Evolutionary conservation across 2,888 invertebrate species (phyloP), one percentile per base, ranked within the genome.

Genomic region (Monochamus alternatus): DNA sequence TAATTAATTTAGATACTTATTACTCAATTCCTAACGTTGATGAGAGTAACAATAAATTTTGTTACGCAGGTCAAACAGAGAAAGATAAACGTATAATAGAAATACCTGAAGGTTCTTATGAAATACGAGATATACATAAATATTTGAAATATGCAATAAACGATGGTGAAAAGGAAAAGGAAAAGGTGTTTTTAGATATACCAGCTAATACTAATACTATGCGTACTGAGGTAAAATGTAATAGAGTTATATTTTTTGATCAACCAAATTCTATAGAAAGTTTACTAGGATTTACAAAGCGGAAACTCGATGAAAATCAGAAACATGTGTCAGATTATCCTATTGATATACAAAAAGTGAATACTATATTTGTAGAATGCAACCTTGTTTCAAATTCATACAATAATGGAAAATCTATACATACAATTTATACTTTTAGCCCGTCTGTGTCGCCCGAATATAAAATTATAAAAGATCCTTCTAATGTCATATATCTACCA

Each of bases 401-500:
- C 8, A 47, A 30, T 8, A 65, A 47, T 14, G 65, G 14, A 14
- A n/a, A 65, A 5, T 14, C 47, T 2, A 2, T 22, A 3, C 44
- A 65, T 14, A 44, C 10, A 3, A 22, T 47, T 10, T 22, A 65
- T 14, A 5, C n/a, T 1, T 22, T 44, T 51, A 47, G 10, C 14
- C 22, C 5, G 22, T 12, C 31, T 0, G 32, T 38, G 2, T 7
- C 62, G 10, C 62, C 62, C 3, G 60, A 31, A 60, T 60, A 22
- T 12, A 31, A 30, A 9, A 60, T 60, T 30, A 31, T 30, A 30
- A 60, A 10, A 30, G 12, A 12, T 43, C 64, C 12, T 1, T 9
- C n/a, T 22, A 64, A 64, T 43, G 44, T 64, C 10, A 43, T 64
- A 3, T 64, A 64, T 30, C 7, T 60, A 60, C 60, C 60, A 4